A percentile compares a stretch with the other conserved stretches of the same genome.
Evolutionary conservation across 2,113 vertebrate species (phyloP).

Genomic region (Leucosticte australis): DNA sequence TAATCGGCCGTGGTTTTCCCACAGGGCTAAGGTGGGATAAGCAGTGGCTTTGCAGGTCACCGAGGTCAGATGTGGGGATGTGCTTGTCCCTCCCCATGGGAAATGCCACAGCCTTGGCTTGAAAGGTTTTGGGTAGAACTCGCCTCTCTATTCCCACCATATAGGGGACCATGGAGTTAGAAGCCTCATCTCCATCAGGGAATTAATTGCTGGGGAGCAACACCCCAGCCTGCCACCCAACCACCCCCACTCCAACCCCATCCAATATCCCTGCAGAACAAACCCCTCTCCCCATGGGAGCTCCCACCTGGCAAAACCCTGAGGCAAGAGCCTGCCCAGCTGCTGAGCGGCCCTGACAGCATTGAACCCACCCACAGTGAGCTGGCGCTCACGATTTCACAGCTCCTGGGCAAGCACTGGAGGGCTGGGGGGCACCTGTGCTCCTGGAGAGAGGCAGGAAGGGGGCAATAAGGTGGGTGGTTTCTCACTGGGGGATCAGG

Average conservation of each 20-base stretch:
- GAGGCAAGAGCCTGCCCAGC: fast-evolving
- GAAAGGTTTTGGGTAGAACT: background rate
- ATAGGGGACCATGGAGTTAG: fast-evolving
- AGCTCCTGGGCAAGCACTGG: background rate
- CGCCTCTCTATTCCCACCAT: fast-evolving
- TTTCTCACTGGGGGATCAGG: fast-evolving
- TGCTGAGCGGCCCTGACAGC: background rate
- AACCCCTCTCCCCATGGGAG: background rate
- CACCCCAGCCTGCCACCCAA: fast-evolving
- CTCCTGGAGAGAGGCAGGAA: background rate
- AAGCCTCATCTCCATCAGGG: background rate
- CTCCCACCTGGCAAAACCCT: background rate
- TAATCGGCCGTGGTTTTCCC: background rate
- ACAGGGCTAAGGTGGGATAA: background rate
- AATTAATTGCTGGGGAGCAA: background rate
- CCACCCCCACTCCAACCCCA: fast-evolving
- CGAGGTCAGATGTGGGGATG: fast-evolving
- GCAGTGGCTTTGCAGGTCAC: background rate
- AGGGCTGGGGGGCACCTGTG: no score
- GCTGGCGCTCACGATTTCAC: fast-evolving
- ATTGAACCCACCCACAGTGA: fast-evolving
- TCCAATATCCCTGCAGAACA: background rate
- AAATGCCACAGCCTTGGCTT: background rate
- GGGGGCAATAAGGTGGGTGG: background rate
- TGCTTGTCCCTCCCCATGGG: background rate